Percentiles rank a stretch among this genome's conserved stretches.
phyloP scores from a whole-genome alignment of 2,113 vertebrate species.

The Sapayoa aenigma region DNA sequence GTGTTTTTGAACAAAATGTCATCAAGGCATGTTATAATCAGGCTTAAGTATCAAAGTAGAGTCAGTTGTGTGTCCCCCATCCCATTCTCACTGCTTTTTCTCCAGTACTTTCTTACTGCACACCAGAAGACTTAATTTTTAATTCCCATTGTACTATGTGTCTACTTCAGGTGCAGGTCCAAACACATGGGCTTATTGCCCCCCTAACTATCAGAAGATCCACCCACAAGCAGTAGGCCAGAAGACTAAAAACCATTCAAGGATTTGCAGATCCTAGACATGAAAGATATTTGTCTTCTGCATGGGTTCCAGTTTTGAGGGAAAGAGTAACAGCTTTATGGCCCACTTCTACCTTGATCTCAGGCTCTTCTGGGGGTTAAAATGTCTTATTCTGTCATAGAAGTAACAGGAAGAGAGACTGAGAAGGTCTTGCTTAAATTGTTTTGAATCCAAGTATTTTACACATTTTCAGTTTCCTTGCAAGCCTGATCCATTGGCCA shows the following conservation, averaged over 20 bases:
- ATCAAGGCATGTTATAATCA: neutral
- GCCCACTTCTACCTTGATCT: neutral
- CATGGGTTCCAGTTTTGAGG: neutral
- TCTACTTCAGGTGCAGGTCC: constrained; percentile 55
- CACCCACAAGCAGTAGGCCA: neutral
- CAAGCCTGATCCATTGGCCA: neutral
- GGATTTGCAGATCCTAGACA: neutral
- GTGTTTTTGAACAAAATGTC: neutral
- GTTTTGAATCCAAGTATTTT: neutral
- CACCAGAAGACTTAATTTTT: neutral
- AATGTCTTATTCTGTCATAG: neutral
- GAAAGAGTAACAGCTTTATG: neutral
- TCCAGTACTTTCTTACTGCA: neutral
- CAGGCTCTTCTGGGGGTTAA: neutral
- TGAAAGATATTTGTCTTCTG: neutral
- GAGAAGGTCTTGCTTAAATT: neutral
- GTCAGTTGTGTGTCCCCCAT: neutral
- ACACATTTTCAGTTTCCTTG: neutral
- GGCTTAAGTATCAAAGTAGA: neutral
- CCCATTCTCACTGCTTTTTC: neutral
- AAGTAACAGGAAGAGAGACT: neutral
- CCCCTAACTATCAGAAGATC: neutral
- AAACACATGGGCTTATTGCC: constrained; percentile 55
- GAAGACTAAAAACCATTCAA: neutral
- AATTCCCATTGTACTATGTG: neutral